Evolutionary conservation across 2,888 invertebrate species (phyloP).

Genomic region (Eretmocerus hayati): DNA sequence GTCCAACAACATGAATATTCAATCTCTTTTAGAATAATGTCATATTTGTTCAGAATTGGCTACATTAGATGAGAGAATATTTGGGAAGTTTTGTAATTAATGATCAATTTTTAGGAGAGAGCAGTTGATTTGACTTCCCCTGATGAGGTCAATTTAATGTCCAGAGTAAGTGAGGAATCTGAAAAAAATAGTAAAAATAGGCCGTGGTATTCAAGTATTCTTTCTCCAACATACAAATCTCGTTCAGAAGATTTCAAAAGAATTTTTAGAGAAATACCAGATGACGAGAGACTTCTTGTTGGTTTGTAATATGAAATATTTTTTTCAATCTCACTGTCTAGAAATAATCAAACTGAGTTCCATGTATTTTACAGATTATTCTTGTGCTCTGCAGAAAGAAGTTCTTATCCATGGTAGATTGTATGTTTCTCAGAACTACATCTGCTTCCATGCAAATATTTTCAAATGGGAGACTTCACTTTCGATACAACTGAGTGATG

Average conservation of each 20-base stretch:
- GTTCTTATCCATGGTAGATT: slow-evolving; percentile 92
- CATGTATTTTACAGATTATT: slow-evolving; percentile 88
- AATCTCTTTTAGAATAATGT: no score
- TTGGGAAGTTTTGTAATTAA: no score
- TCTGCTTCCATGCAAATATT: slow-evolving; percentile 97
- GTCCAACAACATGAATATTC: no score
- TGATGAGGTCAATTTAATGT: no score
- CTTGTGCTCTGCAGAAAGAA: slow-evolving; percentile 93
- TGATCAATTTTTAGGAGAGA: no score
- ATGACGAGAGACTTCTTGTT: slow-evolving; percentile 85
- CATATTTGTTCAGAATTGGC: no score
- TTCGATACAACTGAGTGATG: slow-evolving; percentile 80
- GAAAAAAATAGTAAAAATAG: slow-evolving; percentile 67
- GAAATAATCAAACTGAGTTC: slow-evolving; percentile 1
- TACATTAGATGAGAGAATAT: no score
- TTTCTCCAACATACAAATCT: slow-evolving; percentile 90
- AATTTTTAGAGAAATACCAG: slow-evolving; percentile 85
- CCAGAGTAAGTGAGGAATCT: no score
- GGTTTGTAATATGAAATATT: slow-evolving; percentile 53
- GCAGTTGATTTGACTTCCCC: no score
- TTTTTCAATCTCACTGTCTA: slow-evolving; percentile 2
- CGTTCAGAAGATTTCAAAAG: slow-evolving; percentile 87
- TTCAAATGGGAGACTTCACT: slow-evolving; percentile 93
- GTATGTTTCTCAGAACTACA: slow-evolving; percentile 90
- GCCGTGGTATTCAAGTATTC: slow-evolving; percentile 77